phyloP scores from a whole-genome alignment of 2,113 vertebrate genomes.

The Prionailurus viverrinus region DNA sequence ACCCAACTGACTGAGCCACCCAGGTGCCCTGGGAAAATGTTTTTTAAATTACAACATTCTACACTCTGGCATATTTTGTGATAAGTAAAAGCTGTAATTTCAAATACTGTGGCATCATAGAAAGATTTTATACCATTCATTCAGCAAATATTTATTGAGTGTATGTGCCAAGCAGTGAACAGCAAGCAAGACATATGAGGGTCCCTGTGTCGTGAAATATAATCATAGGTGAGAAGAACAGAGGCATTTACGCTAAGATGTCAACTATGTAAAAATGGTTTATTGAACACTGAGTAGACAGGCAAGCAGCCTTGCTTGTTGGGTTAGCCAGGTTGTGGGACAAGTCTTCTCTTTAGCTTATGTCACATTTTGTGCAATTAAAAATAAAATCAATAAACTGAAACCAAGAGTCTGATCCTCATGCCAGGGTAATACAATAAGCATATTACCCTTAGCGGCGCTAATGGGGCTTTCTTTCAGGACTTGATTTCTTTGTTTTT shows the following conservation, averaged over 20 bases:
- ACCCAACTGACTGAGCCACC: no score
- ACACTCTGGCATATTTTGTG: neutral
- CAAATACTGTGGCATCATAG: neutral
- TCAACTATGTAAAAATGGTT: neutral
- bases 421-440: neutral
- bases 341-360: neutral
- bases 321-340: neutral
- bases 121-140: neutral
- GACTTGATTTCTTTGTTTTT: neutral
- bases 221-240: neutral
- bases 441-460: neutral
- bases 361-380: neutral
- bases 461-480: neutral
- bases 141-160: neutral
- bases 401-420: neutral
- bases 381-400: slow-evolving; percentile 58
- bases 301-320: neutral
- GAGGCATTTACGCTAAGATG: neutral
- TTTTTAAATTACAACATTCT: slow-evolving; percentile 14
- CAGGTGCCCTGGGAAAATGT: neutral
- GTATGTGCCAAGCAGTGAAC: neutral
- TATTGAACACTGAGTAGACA: neutral
- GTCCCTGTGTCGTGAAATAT: neutral
- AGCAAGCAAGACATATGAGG: neutral
- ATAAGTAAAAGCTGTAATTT: slow-evolving; percentile 17